Evolutionary conservation across 2,113 vertebrate genomes (phyloP).

Genomic region (Falco punctatus): DNA sequence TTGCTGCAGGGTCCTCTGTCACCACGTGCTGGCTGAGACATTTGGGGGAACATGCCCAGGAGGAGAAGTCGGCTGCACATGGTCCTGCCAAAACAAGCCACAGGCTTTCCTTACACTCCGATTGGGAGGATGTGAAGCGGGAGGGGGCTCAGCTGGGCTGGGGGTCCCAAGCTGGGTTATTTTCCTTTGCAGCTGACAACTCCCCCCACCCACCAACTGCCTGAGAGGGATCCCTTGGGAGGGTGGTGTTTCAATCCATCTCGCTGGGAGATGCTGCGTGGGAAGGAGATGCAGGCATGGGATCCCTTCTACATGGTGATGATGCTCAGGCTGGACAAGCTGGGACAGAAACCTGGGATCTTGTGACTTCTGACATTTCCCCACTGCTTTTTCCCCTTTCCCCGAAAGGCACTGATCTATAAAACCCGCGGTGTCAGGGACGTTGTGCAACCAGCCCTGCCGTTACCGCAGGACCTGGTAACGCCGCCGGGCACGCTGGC

Average conservation of each 20-base stretch:
- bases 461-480: accelerated
- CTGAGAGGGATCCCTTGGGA: background rate
- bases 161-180: background rate
- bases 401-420: background rate
- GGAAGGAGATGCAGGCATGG: background rate
- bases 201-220: too few species aligned
- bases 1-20: background rate
- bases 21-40: background rate
- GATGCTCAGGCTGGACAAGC: background rate
- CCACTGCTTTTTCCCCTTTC: background rate
- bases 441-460: background rate
- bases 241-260: background rate
- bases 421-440: accelerated
- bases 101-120: background rate
- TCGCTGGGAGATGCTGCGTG: background rate
- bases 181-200: background rate
- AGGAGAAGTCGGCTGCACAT: accelerated
- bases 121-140: background rate
- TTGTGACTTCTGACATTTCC: background rate
- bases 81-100: background rate
- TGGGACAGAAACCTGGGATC: background rate
- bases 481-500: accelerated
- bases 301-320: background rate
- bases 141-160: accelerated
- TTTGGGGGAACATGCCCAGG: background rate